Base-by-base conservation (phyloP, 1,140 invertebrate species). In the Tetramorium alpestre region DNA sequence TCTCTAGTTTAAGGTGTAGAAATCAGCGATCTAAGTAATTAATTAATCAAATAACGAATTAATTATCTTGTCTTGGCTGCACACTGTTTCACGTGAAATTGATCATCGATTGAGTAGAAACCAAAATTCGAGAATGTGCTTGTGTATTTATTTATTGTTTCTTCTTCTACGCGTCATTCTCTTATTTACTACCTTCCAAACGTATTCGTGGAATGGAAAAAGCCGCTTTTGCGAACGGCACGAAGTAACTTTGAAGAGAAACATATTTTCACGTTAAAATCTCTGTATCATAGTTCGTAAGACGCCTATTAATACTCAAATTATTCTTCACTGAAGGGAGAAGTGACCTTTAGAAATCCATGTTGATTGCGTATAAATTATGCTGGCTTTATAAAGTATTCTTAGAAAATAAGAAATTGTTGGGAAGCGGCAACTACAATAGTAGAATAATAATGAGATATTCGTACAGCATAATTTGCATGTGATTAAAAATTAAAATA, bases 1-100 rank as follows among this genome's bases (percentile, higher is more conserved):
- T 94, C 91, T 92, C 90, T 95, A 95, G 92, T 87, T 85, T 95
- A 95, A 95, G 94, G 92, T 86, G 86, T 95, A 95, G 93, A 90
- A 88, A 91, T 91, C 92, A 92, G 88, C 89, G 87, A 85, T 88
- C 88, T 92, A 87, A 91, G 86, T 91, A 89, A 92, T 90, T 89
- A 88, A 92, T 90, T 89, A 69, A 87, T 89, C 78, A 54, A 76
- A 64, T 75, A 89, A 91, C 73, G 90, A 92, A 93, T 92, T 93
- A 91, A 93, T 92, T 90, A 88, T 89, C 89, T 93, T 88, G 76
- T 92, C 93, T 49, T 90, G 90, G 93, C 93, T 93, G 93, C 93
- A 73, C 93, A 93, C 92, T 91, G 93, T 94, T 93, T 92, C 92
- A 90, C 85, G 70, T 87, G 18, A 60, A 33, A 49, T 87, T 44